These are phyloP conservation scores for Tetragonisca angustula DNA, from an alignment of 2,888 invertebrate genomes.

Conservation along the genomic window DNA sequence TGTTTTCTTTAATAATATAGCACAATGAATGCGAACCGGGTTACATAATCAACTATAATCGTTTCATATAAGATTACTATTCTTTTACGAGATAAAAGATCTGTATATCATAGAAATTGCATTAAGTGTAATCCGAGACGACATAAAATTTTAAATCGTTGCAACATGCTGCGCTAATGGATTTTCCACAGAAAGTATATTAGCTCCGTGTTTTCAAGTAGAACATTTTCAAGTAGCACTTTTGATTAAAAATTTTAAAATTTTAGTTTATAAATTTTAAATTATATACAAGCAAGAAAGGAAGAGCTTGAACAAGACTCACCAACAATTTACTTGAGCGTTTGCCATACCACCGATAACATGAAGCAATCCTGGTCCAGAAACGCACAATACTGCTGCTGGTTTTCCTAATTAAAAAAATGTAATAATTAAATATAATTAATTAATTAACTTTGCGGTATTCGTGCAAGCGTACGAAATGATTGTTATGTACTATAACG, in stretches of 20 bases:
- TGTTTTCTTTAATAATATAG: constrained; percentile 43
- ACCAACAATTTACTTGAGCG: constrained; percentile 98
- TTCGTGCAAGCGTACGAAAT: background rate
- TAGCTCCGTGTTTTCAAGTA: background rate
- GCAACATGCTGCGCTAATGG: background rate
- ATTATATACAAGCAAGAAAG: background rate
- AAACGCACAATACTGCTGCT: constrained; percentile 95
- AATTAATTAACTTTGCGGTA: background rate
- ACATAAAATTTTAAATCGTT: background rate
- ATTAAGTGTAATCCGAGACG: constrained; percentile 6
- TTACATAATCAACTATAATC: constrained; percentile 41
- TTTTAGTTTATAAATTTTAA: background rate
- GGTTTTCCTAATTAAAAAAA: constrained; percentile 87
- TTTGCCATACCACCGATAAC: constrained; percentile 98
- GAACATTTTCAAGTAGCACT: background rate
- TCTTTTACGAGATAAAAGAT: constrained; percentile 16
- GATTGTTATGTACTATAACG: background rate
- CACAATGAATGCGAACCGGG: constrained; percentile 22
- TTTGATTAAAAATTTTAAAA: background rate
- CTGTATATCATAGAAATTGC: background rate
- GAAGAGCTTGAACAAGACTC: constrained; percentile 44
- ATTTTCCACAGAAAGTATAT: background rate
- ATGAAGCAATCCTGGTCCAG: constrained; percentile 97
- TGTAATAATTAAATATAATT: constrained; percentile 24
- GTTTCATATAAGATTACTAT: constrained; percentile 38